These are phyloP conservation scores for Cremastinae sp. DNA, from an alignment of 2,888 invertebrate species.

Conservation along the genomic window DNA sequence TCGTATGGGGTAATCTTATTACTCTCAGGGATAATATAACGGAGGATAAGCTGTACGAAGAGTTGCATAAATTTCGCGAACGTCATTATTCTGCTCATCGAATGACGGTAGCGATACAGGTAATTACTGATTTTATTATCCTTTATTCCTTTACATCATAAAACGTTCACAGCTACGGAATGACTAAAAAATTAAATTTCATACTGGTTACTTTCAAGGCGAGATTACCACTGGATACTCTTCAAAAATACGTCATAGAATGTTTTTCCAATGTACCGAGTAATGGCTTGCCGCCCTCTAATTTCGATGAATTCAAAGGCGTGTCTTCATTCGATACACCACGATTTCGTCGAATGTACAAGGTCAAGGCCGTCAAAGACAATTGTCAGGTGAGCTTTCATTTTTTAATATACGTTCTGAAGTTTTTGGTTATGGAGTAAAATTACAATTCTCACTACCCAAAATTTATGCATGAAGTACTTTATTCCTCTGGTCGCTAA, in stretches of 20 bases:
- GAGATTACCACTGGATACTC: constrained; percentile 83
- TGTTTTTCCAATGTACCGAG: constrained; percentile 87
- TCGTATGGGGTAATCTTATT: constrained; percentile 92
- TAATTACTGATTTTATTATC: constrained; percentile 69
- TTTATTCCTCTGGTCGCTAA: constrained; percentile 6
- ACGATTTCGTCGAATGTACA: constrained; percentile 86
- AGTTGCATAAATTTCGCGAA: constrained; percentile 87
- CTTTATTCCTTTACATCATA: too few species aligned
- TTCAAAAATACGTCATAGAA: constrained; percentile 85
- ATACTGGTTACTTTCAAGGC: too few species aligned
- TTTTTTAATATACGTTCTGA: constrained; percentile 14
- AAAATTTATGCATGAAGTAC: too few species aligned
- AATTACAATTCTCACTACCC: too few species aligned
- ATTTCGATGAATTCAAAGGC: constrained; percentile 82
- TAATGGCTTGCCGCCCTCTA: constrained; percentile 84
- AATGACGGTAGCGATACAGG: constrained; percentile 93
- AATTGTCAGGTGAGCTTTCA: constrained; percentile 83
- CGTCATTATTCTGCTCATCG: constrained; percentile 92
- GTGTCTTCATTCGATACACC: constrained; percentile 83
- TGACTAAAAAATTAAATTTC: too few species aligned
- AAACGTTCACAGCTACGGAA: too few species aligned
- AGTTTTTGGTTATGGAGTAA: too few species aligned
- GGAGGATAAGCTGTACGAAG: constrained; percentile 85
- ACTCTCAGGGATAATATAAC: constrained; percentile 86
- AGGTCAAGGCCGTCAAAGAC: constrained; percentile 89